phyloP scores from a whole-genome alignment of 2,888 invertebrate genomes.

The Drosophila leonis region DNA sequence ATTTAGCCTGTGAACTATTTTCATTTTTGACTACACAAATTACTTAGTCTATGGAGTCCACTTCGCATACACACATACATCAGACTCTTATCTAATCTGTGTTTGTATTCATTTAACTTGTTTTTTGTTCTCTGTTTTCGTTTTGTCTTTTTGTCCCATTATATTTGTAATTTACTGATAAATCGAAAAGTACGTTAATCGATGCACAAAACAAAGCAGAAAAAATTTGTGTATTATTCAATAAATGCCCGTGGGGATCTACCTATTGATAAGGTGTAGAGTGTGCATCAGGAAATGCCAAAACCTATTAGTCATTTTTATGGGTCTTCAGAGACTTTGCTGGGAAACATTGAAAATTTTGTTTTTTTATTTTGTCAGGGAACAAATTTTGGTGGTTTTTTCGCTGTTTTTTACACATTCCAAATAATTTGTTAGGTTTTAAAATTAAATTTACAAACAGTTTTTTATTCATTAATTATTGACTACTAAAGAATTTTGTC shows the following conservation, averaged over 20 bases:
- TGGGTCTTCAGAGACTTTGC: neutral
- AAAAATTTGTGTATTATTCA: neutral
- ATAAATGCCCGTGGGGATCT: constrained; percentile 37
- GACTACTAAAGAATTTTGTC: too few relatives aligned
- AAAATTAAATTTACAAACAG: too few relatives aligned
- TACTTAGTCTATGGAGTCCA: neutral
- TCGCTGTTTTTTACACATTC: too few relatives aligned
- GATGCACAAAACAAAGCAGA: constrained; percentile 41
- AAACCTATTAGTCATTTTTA: constrained; percentile 41
- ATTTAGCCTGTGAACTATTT: neutral
- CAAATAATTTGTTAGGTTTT: too few relatives aligned
- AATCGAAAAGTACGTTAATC: constrained; percentile 48
- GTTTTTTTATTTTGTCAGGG: too few relatives aligned
- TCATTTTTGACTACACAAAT: constrained; percentile 1
- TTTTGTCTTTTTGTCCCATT: constrained; percentile 31
- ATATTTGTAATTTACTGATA: constrained; percentile 59
- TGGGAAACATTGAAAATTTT: neutral
- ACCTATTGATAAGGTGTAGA: constrained; percentile 26
- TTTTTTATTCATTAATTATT: too few relatives aligned
- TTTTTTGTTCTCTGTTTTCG: constrained; percentile 21
- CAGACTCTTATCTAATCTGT: constrained; percentile 58
- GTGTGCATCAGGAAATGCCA: constrained; percentile 59
- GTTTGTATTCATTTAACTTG: constrained; percentile 31
- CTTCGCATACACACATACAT: neutral
- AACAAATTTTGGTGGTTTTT: too few relatives aligned